phyloP scores from a whole-genome alignment of 2,888 invertebrate genomes.

The Erynnis tages region DNA sequence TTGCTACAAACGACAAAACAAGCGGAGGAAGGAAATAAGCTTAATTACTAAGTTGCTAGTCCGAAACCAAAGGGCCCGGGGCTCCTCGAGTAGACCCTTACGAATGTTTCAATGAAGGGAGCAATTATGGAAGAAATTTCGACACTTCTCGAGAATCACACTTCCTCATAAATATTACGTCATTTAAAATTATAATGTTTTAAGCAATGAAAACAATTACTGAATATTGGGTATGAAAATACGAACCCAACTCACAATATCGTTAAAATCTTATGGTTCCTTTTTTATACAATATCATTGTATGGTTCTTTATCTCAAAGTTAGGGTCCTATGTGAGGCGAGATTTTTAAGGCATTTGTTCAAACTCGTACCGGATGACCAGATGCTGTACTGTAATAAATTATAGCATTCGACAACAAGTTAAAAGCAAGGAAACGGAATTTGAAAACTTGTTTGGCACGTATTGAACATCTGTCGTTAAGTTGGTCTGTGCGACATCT shows the following conservation, averaged over 20 bases:
- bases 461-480: slow-evolving; percentile 12
- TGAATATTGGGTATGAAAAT: too few relatives aligned
- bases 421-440: slow-evolving; percentile 11
- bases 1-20: slow-evolving; percentile 65
- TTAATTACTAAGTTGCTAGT: slow-evolving; percentile 74
- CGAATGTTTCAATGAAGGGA: slow-evolving; percentile 66
- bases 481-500: slow-evolving; percentile 5
- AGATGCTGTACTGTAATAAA: slow-evolving; percentile 7
- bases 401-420: slow-evolving; percentile 3
- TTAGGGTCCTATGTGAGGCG: too few relatives aligned
- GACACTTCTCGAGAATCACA: slow-evolving; percentile 55
- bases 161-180: slow-evolving; percentile 38
- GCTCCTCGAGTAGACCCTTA: slow-evolving; percentile 66
- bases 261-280: too few relatives aligned
- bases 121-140: slow-evolving; percentile 69
- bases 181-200: slow-evolving; percentile 12
- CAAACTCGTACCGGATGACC: not conserved
- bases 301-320: not conserved
- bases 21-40: slow-evolving; percentile 70
- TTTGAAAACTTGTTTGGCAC: slow-evolving; percentile 11
- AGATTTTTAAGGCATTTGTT: not conserved
- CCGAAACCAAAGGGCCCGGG: slow-evolving; percentile 57
- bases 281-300: too few relatives aligned
- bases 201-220: too few relatives aligned
- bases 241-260: too few relatives aligned